A percentile compares a stretch with the other conserved stretches of the same genome.
phyloP scores from a whole-genome alignment of 2,888 invertebrate genomes.

The Andrena marginata region DNA sequence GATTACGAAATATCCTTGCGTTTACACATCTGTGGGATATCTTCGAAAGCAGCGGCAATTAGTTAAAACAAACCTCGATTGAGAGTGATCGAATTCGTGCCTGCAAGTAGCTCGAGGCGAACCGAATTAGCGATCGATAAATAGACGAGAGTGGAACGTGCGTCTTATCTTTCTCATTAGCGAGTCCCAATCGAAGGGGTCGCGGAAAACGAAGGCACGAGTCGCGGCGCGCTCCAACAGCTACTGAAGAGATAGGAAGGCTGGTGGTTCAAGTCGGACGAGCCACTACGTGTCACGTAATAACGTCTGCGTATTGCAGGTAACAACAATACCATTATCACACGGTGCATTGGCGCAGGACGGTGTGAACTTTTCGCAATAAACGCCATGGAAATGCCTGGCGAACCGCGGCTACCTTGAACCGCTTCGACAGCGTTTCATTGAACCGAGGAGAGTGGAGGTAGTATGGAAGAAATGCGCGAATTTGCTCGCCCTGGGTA shows the following conservation, averaged over 20 bases:
- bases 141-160: neutral
- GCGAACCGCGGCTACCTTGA: slow-evolving; percentile 61
- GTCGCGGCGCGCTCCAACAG: slow-evolving; percentile 75
- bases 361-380: slow-evolving; percentile 70
- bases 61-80: neutral
- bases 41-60: neutral
- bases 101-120: neutral
- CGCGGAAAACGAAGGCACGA: slow-evolving; percentile 63
- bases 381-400: slow-evolving; percentile 51
- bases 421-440: slow-evolving; percentile 59
- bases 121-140: neutral
- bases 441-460: neutral
- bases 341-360: slow-evolving; percentile 78
- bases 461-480: too few relatives aligned
- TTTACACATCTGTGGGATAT: neutral
- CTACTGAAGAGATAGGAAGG: slow-evolving; percentile 81
- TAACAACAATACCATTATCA: slow-evolving; percentile 81
- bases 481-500: too few relatives aligned
- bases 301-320: slow-evolving; percentile 73
- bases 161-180: slow-evolving; percentile 5
- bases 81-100: neutral
- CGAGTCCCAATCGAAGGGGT: slow-evolving; percentile 10
- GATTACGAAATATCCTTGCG: neutral
- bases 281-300: slow-evolving; percentile 78
- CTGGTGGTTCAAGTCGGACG: slow-evolving; percentile 74